Percentiles rank a stretch among this genome's conserved stretches.
phyloP scores from a whole-genome alignment of 2,888 invertebrate species.

The Agonopterix arenella region DNA sequence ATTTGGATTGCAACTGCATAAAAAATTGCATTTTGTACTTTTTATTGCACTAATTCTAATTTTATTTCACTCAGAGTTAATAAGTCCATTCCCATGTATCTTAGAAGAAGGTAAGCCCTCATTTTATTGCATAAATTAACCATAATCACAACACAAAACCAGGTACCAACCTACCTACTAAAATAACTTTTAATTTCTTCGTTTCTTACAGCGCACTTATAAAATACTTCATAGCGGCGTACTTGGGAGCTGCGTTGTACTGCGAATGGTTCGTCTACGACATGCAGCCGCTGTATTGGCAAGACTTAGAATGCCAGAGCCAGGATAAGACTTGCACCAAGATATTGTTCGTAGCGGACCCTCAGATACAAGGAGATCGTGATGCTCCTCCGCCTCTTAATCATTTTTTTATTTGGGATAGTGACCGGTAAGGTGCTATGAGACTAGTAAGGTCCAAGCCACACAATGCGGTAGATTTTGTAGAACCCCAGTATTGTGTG shows the following conservation, averaged over 20 bases:
- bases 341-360: slow-evolving; percentile 90
- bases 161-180: background rate
- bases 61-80: background rate
- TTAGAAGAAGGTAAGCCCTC: slow-evolving; percentile 36
- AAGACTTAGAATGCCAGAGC: slow-evolving; percentile 60
- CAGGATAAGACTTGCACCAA: slow-evolving; percentile 74
- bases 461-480: too few species aligned
- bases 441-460: too few species aligned
- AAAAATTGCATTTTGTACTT: too few species aligned
- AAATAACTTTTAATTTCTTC: slow-evolving; percentile 1
- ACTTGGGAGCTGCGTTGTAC: slow-evolving; percentile 52
- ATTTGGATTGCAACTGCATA: too few species aligned
- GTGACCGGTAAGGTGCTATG: slow-evolving; percentile 82
- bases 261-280: slow-evolving; percentile 76
- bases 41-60: too few species aligned
- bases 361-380: slow-evolving; percentile 91
- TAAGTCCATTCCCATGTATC: slow-evolving; percentile 27
- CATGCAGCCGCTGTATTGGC: slow-evolving; percentile 55
- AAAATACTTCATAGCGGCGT: slow-evolving; percentile 44
- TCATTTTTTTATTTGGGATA: slow-evolving; percentile 88
- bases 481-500: too few species aligned
- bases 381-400: slow-evolving; percentile 83
- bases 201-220: slow-evolving; percentile 38
- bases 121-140: too few species aligned
- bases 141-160: too few species aligned